Evolutionary conservation across 2,797 vertebrate species (phyloP).

Genomic region (Cyprinella venusta): DNA sequence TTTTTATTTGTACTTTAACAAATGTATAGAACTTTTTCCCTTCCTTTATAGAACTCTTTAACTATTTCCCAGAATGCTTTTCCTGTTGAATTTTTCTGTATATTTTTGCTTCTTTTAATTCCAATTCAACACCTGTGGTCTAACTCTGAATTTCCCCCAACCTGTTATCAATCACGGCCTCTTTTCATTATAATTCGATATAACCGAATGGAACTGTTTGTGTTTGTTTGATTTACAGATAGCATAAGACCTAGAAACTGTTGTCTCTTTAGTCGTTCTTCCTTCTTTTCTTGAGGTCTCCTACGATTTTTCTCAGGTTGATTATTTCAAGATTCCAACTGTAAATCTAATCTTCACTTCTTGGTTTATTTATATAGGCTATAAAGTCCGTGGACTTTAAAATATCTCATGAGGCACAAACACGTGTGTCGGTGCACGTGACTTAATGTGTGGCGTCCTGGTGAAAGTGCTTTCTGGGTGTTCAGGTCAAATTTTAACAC

Average conservation of each 20-base stretch:
- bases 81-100: neutral
- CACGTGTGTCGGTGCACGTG: slow-evolving; percentile 42
- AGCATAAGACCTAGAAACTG: neutral
- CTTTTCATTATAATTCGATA: neutral
- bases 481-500: slow-evolving; percentile 55
- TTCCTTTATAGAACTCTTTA: neutral
- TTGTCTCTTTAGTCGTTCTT: neutral
- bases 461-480: slow-evolving; percentile 54
- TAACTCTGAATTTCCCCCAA: neutral
- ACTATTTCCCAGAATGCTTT: neutral
- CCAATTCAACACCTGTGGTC: neutral
- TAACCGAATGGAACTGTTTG: neutral
- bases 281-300: neutral
- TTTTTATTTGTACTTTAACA: too few relatives aligned
- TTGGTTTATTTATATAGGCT: slow-evolving; percentile 14
- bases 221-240: neutral
- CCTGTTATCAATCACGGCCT: neutral
- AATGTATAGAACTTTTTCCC: too few relatives aligned
- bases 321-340: slow-evolving; percentile 16
- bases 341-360: slow-evolving; percentile 7
- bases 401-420: slow-evolving; percentile 2
- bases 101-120: neutral
- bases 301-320: neutral
- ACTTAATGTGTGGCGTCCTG: slow-evolving; percentile 25
- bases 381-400: slow-evolving; percentile 7